Conservation (phyloP, 2,888 invertebrate species). For the Tortricodes alternella region DNA sequence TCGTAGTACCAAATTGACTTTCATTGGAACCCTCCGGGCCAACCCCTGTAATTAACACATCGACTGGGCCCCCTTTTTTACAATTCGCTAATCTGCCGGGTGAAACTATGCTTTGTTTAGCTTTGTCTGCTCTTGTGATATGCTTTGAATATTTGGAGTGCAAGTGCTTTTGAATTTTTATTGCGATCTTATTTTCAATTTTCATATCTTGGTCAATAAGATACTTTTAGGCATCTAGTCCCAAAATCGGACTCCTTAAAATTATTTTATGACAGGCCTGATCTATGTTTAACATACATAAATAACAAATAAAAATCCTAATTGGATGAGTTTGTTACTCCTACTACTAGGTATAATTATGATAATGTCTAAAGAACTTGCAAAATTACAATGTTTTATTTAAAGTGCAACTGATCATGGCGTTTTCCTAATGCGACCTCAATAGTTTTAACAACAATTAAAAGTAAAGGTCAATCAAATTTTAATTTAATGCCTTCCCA, state of each 20-base stretch:
- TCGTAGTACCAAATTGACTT: slow-evolving; percentile 86
- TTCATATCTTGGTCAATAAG: too few relatives aligned
- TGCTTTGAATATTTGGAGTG: slow-evolving; percentile 17
- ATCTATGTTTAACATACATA: too few relatives aligned
- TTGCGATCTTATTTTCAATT: too few relatives aligned
- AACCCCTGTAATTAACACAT: slow-evolving; percentile 83
- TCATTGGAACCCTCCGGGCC: slow-evolving; percentile 74
- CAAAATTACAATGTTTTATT: not conserved
- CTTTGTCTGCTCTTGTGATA: slow-evolving; percentile 44
- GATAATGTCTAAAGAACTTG: too few relatives aligned
- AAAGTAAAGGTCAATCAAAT: not conserved
- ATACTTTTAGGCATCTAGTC: too few relatives aligned
- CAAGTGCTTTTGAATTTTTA: not conserved
- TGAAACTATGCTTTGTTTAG: slow-evolving; percentile 70
- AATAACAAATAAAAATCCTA: too few relatives aligned
- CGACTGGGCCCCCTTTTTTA: slow-evolving; percentile 78
- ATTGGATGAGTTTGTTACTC: too few relatives aligned
- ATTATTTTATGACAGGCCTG: too few relatives aligned
- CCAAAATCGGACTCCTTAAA: too few relatives aligned
- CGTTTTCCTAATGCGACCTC: not conserved
- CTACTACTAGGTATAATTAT: too few relatives aligned
- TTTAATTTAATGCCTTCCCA: slow-evolving; percentile 2
- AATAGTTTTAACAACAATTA: not conserved
- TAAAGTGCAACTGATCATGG: not conserved
- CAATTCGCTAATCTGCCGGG: slow-evolving; percentile 79